Percentiles rank a stretch among this genome's conserved stretches.
Evolutionary conservation across 1,140 invertebrate genomes (phyloP).

Genomic region (Homarus americanus): DNA sequence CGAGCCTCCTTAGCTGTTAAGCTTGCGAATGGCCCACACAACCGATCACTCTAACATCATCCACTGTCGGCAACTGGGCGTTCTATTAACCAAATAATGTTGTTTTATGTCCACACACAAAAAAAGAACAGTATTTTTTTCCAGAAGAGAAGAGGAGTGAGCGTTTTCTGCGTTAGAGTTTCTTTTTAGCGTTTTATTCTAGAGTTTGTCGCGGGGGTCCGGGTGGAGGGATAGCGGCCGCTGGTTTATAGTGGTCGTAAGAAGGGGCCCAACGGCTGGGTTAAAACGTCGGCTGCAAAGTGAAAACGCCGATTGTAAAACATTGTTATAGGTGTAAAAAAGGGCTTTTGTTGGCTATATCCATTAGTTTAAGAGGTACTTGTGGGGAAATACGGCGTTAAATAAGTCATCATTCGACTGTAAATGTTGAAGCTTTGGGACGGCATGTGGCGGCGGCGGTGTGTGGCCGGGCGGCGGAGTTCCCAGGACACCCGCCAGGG

Average conservation of each 20-base stretch:
- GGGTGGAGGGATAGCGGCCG: constrained; percentile 28
- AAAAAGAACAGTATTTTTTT: constrained; percentile 10
- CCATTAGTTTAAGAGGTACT: constrained; percentile 67
- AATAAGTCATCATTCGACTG: constrained; percentile 64
- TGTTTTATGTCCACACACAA: no score
- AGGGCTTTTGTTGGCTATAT: constrained; percentile 63
- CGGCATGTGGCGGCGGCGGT: not conserved
- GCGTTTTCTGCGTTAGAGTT: constrained; percentile 21
- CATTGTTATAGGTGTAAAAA: constrained; percentile 65
- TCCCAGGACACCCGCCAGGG: no score
- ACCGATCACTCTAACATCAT: constrained; percentile 58
- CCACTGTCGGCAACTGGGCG: constrained; percentile 10
- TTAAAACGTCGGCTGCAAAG: constrained; percentile 54
- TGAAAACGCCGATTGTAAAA: constrained; percentile 68
- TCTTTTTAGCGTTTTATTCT: constrained; percentile 52
- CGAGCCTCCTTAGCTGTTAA: constrained; percentile 41
- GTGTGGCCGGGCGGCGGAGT: not conserved
- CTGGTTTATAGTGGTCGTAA: constrained; percentile 66
- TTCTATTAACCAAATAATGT: constrained; percentile 53
- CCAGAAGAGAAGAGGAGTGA: constrained; percentile 23
- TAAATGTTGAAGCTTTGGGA: constrained; percentile 37
- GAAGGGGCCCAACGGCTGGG: constrained; percentile 30
- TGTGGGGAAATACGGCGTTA: constrained; percentile 54
- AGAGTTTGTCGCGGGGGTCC: constrained; percentile 50
- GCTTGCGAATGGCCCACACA: constrained; percentile 52